phyloP scores from a whole-genome alignment of 2,888 invertebrate genomes.

The Clusia tigrina region DNA sequence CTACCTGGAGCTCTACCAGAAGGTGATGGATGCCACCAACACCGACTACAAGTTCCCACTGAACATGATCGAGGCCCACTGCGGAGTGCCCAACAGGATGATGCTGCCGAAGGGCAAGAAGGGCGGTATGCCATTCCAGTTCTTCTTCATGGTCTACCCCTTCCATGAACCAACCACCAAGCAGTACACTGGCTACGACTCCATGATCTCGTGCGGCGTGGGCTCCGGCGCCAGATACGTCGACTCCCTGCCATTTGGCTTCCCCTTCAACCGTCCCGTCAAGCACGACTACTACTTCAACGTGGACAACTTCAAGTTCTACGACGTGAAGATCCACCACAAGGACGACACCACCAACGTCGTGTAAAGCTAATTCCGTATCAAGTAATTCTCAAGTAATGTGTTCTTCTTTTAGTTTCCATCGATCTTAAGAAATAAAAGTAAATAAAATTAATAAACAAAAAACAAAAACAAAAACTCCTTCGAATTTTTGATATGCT shows the following conservation, averaged over 20 bases:
- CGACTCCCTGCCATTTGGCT: constrained; percentile 70
- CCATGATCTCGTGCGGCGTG: constrained; percentile 66
- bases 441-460: background rate
- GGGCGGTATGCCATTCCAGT: constrained; percentile 71
- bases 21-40: constrained; percentile 65
- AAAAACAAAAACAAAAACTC: background rate
- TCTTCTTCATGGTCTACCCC: constrained; percentile 70
- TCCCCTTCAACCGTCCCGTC: constrained; percentile 77
- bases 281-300: constrained; percentile 68
- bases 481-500: background rate
- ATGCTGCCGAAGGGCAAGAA: constrained; percentile 72
- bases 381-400: background rate
- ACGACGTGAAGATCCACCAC: constrained; percentile 74
- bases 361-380: constrained; percentile 41
- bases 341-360: constrained; percentile 65
- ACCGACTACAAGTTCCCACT: constrained; percentile 65
- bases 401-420: background rate
- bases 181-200: constrained; percentile 66
- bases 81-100: constrained; percentile 71
- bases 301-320: constrained; percentile 74
- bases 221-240: constrained; percentile 64
- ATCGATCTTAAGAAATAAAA: background rate
- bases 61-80: constrained; percentile 66
- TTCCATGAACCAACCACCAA: constrained; percentile 64
- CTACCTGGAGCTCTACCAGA: constrained; percentile 64